Base-by-base conservation (phyloP, 2,888 invertebrate genomes). In the Drosophila falleni region DNA sequence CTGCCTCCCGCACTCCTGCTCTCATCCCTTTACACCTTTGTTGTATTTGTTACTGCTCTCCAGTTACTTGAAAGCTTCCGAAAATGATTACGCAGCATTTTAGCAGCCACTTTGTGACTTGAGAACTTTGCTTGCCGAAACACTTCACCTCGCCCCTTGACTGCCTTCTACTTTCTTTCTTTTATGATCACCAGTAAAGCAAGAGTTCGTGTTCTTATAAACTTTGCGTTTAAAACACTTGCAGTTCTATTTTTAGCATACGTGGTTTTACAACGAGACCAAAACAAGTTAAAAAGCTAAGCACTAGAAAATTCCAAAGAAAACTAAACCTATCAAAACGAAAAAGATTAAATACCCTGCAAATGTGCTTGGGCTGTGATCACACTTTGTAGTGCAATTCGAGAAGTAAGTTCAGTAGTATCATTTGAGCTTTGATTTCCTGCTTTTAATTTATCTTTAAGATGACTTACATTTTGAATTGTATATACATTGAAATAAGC, bases 51-150 rank as follows among this genome's bases (percentile, higher is more conserved):
- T 41, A 29, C 11, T 74, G 58, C 58, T 42, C 46, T 74, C 62
- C 50, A 70, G 74, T 73, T 68, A 58, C 74, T 72, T 73, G 69
- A 63, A 70, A 70, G 71, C 87, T 88, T 86, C 82, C 71, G 84
- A 84, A 89, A 89, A 71, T 84, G 84, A 89, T 89, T 89, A 89
- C 89, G 84, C 79, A 84, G 84, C 84, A 70, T 71, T 86, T 79
- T 73, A 58, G 62, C 72, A 78, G 71, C 47, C 64, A 71, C 71
- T 78, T 66, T 71, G 61, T 67, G 66, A 74, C 78, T 74, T 72
- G 69, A 70, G 56, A 62, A 60, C 61, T 62, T 51, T 41, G 46
- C 67, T 44, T 41, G 53, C 16, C 50, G 26, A 44, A 35, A n/a
- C 46, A 15, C 46, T 42, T 13, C 31, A 9, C 19, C 46, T 11